Conservation (phyloP, 2,113 vertebrate species). For the Donacobius atricapilla region DNA sequence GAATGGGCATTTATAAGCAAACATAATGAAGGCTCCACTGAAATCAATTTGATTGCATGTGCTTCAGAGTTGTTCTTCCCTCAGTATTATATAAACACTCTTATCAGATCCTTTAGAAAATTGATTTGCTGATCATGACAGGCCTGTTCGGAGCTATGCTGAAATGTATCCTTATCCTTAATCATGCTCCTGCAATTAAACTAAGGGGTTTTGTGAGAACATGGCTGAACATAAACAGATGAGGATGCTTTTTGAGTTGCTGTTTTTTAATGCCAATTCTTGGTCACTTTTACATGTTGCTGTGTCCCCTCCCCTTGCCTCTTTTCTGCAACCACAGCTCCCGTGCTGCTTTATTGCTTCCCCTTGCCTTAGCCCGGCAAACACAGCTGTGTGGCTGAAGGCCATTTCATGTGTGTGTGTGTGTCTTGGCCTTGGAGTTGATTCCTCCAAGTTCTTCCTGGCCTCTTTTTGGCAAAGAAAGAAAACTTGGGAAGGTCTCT, state of each 20-base stretch:
- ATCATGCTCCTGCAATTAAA: not conserved
- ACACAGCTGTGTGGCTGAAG: not conserved
- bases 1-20: not conserved
- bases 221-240: not conserved
- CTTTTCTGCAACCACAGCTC: not conserved
- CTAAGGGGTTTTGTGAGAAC: not conserved
- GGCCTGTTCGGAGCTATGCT: not conserved
- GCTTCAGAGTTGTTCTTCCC: not conserved
- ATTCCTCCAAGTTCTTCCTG: not conserved
- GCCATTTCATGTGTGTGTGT: fast-evolving
- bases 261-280: not conserved
- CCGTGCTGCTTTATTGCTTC: not conserved
- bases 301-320: not conserved
- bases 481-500: not conserved
- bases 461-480: not conserved
- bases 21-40: not conserved
- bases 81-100: not conserved
- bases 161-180: not conserved
- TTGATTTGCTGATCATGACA: not conserved
- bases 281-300: fast-evolving
- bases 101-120: conserved; percentile 3
- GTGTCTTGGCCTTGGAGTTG: not conserved
- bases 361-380: not conserved
- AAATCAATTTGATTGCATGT: not conserved
- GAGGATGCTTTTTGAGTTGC: not conserved